These are phyloP conservation scores for Eurypyga helias DNA, from an alignment of 2,113 vertebrate genomes.

Conservation along the genomic window DNA sequence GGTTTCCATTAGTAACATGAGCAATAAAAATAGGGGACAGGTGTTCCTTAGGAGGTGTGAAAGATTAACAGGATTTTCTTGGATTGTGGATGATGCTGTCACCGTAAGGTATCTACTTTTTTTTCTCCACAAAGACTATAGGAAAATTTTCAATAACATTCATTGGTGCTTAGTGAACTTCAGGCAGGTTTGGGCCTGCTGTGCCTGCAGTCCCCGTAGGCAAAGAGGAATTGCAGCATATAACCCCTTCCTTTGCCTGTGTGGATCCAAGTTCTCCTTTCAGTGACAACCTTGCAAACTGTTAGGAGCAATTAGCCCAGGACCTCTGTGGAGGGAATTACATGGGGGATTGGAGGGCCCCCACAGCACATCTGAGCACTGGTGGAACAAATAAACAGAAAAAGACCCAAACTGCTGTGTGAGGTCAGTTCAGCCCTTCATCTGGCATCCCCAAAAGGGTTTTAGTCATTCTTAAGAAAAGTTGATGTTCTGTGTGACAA, in stretches of 20 bases:
- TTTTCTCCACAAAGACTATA: background rate
- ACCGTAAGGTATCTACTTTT: constrained; percentile 9
- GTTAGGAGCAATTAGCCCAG: background rate
- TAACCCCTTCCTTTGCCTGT: background rate
- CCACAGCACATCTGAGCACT: background rate
- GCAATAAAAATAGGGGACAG: constrained; percentile 56
- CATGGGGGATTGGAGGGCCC: background rate
- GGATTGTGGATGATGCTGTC: constrained; percentile 13
- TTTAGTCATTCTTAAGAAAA: background rate
- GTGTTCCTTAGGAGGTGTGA: constrained; percentile 66
- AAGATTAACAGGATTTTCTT: constrained; percentile 65
- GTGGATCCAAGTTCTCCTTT: background rate
- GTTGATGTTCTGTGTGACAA: background rate
- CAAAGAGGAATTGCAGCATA: constrained; percentile 11
- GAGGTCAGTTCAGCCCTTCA: background rate
- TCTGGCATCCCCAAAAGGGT: background rate
- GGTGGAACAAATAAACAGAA: background rate
- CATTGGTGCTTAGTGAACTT: background rate
- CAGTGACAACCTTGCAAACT: background rate
- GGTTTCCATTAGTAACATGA: constrained; percentile 54
- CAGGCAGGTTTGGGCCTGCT: constrained; percentile 33
- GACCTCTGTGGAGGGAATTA: background rate
- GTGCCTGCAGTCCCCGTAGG: background rate
- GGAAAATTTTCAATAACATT: constrained; percentile 5
- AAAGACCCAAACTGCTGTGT: background rate